Evolutionary conservation across 2,888 invertebrate genomes (phyloP).

Genomic region (Drosophila testacea): DNA sequence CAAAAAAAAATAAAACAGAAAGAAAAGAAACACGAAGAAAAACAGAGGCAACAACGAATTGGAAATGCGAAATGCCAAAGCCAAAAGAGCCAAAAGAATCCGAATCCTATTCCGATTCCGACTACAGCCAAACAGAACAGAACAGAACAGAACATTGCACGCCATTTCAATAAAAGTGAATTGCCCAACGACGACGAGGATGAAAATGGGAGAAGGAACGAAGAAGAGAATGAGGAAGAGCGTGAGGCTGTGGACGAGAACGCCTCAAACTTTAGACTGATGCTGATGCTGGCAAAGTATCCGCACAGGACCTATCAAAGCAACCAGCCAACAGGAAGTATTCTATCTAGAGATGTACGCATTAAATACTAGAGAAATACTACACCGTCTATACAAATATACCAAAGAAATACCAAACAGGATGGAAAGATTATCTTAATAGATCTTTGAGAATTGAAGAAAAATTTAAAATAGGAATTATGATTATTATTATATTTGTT

Average conservation of each 20-base stretch:
- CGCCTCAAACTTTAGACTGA: slow-evolving; percentile 68
- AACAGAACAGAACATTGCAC: slow-evolving; percentile 77
- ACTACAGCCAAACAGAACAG: slow-evolving; percentile 36
- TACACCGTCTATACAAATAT: not conserved
- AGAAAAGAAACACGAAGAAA: slow-evolving; percentile 21
- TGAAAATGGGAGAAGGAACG: not conserved
- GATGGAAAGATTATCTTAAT: too few species aligned
- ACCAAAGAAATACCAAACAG: not conserved
- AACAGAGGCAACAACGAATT: slow-evolving; percentile 51
- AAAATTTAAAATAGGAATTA: too few species aligned
- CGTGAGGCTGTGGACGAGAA: slow-evolving; percentile 28
- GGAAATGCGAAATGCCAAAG: slow-evolving; percentile 46
- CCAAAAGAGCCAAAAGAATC: slow-evolving; percentile 55
- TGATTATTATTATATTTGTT: too few species aligned
- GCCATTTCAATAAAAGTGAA: slow-evolving; percentile 84
- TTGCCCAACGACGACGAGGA: slow-evolving; percentile 70
- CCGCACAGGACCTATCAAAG: slow-evolving; percentile 56
- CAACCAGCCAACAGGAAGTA: slow-evolving; percentile 20
- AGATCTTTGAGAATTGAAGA: too few species aligned
- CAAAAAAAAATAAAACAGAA: slow-evolving; percentile 11
- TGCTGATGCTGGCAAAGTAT: slow-evolving; percentile 65
- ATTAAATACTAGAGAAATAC: not conserved
- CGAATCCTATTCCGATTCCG: slow-evolving; percentile 46
- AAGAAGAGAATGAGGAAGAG: not conserved
- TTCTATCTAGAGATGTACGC: slow-evolving; percentile 16